Evolutionary conservation across 2,113 vertebrate genomes (phyloP), one percentile per base, ranked within the genome.

Genomic region (Chamaetylas fuelleborni): DNA sequence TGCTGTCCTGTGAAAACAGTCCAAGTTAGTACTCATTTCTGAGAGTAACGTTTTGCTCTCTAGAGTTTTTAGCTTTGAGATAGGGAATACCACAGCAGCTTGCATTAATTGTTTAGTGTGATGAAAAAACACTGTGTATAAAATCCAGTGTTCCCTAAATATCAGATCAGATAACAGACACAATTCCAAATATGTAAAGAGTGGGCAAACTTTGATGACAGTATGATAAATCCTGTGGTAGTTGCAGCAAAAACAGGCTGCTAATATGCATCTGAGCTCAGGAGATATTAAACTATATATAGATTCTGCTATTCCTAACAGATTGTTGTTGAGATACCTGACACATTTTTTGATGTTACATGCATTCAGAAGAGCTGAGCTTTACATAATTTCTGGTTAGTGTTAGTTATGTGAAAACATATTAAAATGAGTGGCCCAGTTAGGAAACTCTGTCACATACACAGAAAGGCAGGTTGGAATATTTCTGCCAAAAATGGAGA

Each of bases 251-350:
- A 91, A 95, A 73, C 62, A 73, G 81, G 76, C 85, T 94, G 79
- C 88, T 95, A 92, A 94, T 93, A 70, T 93, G 81, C 90, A 82
- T 94, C 88, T 83, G 80, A 97, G 91, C 85, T 93, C 92, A 91
- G 90, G 89, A 96, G 94, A 89, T 96, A 97, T 95, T 93, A 95
- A 95, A 78, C 94, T 96, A 95, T 96, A 95, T 96, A 84, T 95
- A 97, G 95, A 84, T 87, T 89, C 70, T 95, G 91, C 88, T 93
- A 66, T 95, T 95, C 48, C 81, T 84, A 94, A 97, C 94, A 97
- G 96, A 93, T 95, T 94, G 94, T 84, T 93, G 90, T 94, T 77
- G 92, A 94, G 88, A 76, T 96, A 95, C 95, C 94, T 97, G 94
- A 97, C 92, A 95, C 88, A 70, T 94, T 95, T 95, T 95, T 89